Conservation (phyloP, 2,113 vertebrate species). For the Ameiurus melas region DNA sequence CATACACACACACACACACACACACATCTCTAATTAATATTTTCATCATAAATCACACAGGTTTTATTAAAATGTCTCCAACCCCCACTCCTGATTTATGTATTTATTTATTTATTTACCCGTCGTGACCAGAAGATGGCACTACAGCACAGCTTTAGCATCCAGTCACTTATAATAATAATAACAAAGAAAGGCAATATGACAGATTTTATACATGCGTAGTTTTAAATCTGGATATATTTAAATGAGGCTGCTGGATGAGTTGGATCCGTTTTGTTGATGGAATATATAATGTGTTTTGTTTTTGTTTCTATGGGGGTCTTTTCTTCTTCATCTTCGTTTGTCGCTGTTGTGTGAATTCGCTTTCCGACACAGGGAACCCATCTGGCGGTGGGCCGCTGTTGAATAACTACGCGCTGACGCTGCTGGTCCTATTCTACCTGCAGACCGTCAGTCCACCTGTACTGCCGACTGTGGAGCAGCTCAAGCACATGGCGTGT, state of each 20-base stretch:
- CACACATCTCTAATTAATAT: too few species aligned
- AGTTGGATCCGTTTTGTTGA: background rate
- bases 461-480: constrained; percentile 77
- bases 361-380: constrained; percentile 65
- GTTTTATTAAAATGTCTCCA: background rate
- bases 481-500: constrained; percentile 81
- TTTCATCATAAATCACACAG: too few species aligned
- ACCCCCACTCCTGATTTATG: background rate
- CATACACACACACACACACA: background rate
- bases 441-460: constrained; percentile 85
- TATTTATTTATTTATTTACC: background rate
- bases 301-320: too few species aligned
- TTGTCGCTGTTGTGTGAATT: background rate
- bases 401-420: constrained; percentile 91
- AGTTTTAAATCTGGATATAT: background rate
- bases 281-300: background rate
- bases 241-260: background rate
- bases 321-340: background rate
- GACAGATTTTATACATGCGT: too few species aligned
- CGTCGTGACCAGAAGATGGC: background rate
- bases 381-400: constrained; percentile 80
- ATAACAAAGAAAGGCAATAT: background rate
- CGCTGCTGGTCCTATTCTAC: constrained; percentile 85
- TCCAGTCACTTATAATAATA: background rate
- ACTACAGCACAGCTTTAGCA: background rate